Evolutionary conservation across 2,797 vertebrate genomes (phyloP).

Genomic region (Streptopelia turtur): DNA sequence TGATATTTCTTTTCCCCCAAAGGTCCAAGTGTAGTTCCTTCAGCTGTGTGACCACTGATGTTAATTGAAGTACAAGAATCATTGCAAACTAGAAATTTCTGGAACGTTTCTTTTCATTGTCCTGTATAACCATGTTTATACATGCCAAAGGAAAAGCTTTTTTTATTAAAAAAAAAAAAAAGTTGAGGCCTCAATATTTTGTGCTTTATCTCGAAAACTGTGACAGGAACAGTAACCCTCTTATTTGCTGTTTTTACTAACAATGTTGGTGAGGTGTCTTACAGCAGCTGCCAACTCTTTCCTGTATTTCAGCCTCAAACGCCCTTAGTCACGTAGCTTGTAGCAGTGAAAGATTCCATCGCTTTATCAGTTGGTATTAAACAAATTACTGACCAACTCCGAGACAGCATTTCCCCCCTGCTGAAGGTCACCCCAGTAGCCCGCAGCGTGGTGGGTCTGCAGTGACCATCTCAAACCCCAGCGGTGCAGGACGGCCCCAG

Average conservation of each 20-base stretch:
- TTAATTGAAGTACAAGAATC: not conserved
- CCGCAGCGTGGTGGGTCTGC: not conserved
- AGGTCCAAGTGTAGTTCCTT: not conserved
- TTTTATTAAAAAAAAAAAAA: not conserved
- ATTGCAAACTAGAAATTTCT: conserved; percentile 44
- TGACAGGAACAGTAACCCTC: not conserved
- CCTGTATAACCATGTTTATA: not conserved
- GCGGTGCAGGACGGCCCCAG: not conserved
- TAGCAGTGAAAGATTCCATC: not conserved
- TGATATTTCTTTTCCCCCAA: not conserved
- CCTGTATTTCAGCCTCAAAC: not conserved
- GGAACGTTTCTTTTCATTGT: conserved; percentile 6
- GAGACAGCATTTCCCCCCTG: not conserved
- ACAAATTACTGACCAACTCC: not conserved
- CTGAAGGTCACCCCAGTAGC: not conserved
- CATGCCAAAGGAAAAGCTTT: not conserved
- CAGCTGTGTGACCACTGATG: not conserved
- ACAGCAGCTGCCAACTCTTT: not conserved
- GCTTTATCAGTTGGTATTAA: not conserved
- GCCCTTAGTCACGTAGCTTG: not conserved
- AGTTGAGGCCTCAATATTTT: not conserved
- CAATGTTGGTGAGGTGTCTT: not conserved
- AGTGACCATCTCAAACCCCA: not conserved
- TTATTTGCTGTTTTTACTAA: not conserved
- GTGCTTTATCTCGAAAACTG: not conserved